Evolutionary conservation across 2,113 vertebrate genomes (phyloP).

Genomic region (rat (Rattus norvegicus)): DNA sequence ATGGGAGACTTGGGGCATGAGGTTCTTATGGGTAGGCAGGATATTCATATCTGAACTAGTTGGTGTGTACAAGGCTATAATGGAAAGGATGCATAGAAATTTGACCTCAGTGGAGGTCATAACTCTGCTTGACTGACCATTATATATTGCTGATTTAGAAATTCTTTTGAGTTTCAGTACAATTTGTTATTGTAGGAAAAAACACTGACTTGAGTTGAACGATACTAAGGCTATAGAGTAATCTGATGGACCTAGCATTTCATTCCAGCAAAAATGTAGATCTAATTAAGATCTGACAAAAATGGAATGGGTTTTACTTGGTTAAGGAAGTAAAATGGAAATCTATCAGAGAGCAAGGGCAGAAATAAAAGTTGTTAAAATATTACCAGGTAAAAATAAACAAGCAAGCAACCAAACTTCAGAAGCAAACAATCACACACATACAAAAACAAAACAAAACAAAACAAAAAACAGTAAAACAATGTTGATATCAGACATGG

Average conservation of each 20-base stretch:
- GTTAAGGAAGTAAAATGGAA: neutral
- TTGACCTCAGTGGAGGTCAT: neutral
- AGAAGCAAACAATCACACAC: neutral
- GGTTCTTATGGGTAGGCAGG: neutral
- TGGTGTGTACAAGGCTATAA: neutral
- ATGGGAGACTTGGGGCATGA: neutral
- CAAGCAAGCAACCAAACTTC: neutral
- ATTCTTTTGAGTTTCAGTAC: neutral
- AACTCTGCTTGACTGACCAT: neutral
- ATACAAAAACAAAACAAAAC: neutral
- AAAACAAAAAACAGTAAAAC: neutral
- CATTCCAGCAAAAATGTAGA: neutral
- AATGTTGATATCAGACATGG: neutral
- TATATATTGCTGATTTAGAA: neutral
- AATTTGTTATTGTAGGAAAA: neutral
- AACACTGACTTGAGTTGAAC: neutral
- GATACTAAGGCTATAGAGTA: neutral
- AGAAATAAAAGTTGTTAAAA: neutral
- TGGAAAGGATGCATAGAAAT: neutral
- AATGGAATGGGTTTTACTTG: neutral
- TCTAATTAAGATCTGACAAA: neutral
- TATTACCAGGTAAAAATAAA: neutral
- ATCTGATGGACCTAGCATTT: neutral
- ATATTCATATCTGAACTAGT: neutral
- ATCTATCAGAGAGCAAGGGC: neutral